These are phyloP conservation scores for Pseudomyrmex concolor DNA, from an alignment of 1,140 invertebrate species.

Conservation along the genomic window DNA sequence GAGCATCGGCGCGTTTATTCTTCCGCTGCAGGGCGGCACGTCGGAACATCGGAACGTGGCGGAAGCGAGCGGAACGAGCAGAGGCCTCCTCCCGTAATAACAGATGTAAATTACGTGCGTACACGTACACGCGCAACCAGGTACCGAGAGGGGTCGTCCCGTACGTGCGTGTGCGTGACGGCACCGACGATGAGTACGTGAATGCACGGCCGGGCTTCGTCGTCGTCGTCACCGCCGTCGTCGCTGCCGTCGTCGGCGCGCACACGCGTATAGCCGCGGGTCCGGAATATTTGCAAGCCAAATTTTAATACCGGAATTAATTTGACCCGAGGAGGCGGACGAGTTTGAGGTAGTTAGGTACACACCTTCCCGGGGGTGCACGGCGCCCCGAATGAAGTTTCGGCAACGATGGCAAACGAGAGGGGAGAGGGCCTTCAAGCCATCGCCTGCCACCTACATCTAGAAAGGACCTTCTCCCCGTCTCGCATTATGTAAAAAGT, in stretches of 20 bases:
- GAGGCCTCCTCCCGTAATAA: slow-evolving; percentile 82
- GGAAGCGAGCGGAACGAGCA: slow-evolving; percentile 69
- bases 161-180: slow-evolving; percentile 31
- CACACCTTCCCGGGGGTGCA: slow-evolving; percentile 59
- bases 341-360: slow-evolving; percentile 78
- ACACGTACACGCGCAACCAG: slow-evolving; percentile 72
- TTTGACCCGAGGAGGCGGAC: slow-evolving; percentile 83
- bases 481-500: slow-evolving; percentile 76
- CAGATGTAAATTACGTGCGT: slow-evolving; percentile 85
- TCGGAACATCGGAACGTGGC: slow-evolving; percentile 72
- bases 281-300: slow-evolving; percentile 86
- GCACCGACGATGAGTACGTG: slow-evolving; percentile 55
- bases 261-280: slow-evolving; percentile 78
- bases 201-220: slow-evolving; percentile 53
- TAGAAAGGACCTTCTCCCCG: slow-evolving; percentile 33
- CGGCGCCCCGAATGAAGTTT: background rate
- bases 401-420: background rate
- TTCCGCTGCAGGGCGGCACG: slow-evolving; percentile 64
- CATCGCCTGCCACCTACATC: slow-evolving; percentile 23
- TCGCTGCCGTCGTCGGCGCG: slow-evolving; percentile 37
- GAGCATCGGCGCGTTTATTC: slow-evolving; percentile 64
- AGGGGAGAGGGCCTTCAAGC: too few species aligned
- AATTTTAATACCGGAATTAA: slow-evolving; percentile 86
- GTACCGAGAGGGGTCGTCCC: slow-evolving; percentile 5
- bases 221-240: slow-evolving; percentile 7